Conservation (phyloP, 1,140 invertebrate species). For the Meloidogyne floridensis region DNA sequence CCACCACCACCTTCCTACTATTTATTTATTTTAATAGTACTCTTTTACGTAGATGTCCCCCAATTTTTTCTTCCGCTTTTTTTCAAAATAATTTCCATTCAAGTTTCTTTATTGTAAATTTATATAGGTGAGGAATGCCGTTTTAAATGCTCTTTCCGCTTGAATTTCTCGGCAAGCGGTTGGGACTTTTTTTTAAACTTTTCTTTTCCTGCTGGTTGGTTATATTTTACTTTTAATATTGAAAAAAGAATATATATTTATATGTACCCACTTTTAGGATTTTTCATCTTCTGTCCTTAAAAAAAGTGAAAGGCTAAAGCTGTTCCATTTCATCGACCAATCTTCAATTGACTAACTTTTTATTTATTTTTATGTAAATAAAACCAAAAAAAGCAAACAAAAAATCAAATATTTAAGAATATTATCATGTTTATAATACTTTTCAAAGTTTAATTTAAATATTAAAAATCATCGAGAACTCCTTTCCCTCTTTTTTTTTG, state of each 20-base stretch:
- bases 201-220: background rate
- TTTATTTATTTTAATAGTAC: too few relatives aligned
- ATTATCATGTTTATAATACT: too few relatives aligned
- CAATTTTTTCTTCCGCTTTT: background rate
- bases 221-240: background rate
- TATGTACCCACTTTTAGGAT: background rate
- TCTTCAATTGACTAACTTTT: background rate
- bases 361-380: background rate
- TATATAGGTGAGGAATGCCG: conserved; percentile 2
- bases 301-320: background rate
- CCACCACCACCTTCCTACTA: too few relatives aligned
- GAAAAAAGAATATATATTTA: background rate
- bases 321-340: background rate
- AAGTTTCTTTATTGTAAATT: background rate
- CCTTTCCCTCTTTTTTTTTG: too few relatives aligned
- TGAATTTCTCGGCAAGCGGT: background rate
- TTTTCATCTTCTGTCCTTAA: background rate
- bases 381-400: background rate
- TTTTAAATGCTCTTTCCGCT: background rate
- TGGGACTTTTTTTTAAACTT: background rate
- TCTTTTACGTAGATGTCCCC: background rate
- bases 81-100: background rate
- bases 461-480: too few relatives aligned
- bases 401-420: too few relatives aligned
- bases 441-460: too few relatives aligned